These are phyloP conservation scores for Clanis bilineata DNA, from an alignment of 2,888 invertebrate species.

Conservation along the genomic window DNA sequence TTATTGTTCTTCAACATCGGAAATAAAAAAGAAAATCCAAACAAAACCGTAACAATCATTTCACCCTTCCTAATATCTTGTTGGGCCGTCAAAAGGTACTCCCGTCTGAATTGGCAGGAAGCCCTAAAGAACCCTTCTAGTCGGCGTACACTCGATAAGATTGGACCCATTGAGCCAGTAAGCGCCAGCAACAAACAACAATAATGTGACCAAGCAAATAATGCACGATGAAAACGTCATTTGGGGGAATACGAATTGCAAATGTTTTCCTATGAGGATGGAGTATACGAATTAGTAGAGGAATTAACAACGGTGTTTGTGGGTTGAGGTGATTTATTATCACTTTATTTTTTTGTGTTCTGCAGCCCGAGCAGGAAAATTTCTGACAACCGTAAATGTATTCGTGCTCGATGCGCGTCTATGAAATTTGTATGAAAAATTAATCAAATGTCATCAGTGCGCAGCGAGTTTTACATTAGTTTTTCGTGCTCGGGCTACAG, in stretches of 20 bases:
- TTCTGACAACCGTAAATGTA: too few relatives aligned
- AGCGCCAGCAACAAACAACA: conserved; percentile 43
- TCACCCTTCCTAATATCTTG: conserved; percentile 28
- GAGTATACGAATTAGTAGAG: not conserved
- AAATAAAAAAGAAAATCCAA: conserved; percentile 18
- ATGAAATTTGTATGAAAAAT: too few relatives aligned
- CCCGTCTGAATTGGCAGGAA: conserved; percentile 38
- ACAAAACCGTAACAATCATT: conserved; percentile 25
- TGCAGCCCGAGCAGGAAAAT: too few relatives aligned
- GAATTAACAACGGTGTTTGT: not conserved
- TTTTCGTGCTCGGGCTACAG: too few relatives aligned
- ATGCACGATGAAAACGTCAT: conserved; percentile 16
- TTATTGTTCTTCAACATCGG: not conserved
- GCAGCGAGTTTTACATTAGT: too few relatives aligned
- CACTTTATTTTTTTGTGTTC: not conserved
- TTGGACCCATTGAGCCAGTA: conserved; percentile 41
- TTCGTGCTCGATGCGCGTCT: too few relatives aligned
- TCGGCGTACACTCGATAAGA: conserved; percentile 44
- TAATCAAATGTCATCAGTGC: too few relatives aligned
- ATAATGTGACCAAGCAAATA: conserved; percentile 45
- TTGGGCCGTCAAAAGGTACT: conserved; percentile 37
- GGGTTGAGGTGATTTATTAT: not conserved
- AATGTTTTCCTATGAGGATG: not conserved
- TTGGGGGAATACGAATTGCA: not conserved
- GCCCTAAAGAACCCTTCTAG: conserved; percentile 43